These are phyloP conservation scores for Acrobasis repandana DNA, from an alignment of 2,888 invertebrate species.

Conservation along the genomic window DNA sequence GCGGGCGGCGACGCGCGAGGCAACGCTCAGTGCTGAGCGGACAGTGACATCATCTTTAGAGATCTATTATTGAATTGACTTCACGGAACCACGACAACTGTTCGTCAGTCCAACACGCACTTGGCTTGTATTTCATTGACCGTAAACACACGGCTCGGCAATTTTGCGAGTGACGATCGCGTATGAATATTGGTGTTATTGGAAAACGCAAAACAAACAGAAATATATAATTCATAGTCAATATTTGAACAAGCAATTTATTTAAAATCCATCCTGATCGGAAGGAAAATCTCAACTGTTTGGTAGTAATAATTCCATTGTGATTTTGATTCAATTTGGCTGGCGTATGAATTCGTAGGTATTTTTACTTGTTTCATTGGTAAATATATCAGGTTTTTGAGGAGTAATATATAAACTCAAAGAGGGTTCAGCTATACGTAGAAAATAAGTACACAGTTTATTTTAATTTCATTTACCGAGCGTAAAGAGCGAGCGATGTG, in stretches of 20 bases:
- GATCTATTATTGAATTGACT: neutral
- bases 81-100: neutral
- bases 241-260: slow-evolving; percentile 42
- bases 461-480: no score
- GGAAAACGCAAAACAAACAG: slow-evolving; percentile 40
- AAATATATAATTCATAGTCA: slow-evolving; percentile 35
- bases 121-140: slow-evolving; percentile 41
- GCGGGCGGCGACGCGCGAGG: no score
- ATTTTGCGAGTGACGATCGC: slow-evolving; percentile 43
- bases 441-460: no score
- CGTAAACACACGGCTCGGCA: slow-evolving; percentile 37
- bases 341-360: slow-evolving; percentile 33
- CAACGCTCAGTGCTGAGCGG: no score
- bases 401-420: no score
- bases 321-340: slow-evolving; percentile 39
- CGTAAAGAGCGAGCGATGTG: no score
- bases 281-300: slow-evolving; percentile 41
- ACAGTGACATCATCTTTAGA: no score
- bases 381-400: no score
- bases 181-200: slow-evolving; percentile 40
- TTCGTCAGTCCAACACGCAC: neutral
- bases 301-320: slow-evolving; percentile 44
- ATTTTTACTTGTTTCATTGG: no score
- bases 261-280: slow-evolving; percentile 42
- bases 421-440: no score